Evolutionary conservation across 2,888 invertebrate species (phyloP), one percentile per base, ranked within the genome.

Genomic region (Drosophila atroscutellata): DNA sequence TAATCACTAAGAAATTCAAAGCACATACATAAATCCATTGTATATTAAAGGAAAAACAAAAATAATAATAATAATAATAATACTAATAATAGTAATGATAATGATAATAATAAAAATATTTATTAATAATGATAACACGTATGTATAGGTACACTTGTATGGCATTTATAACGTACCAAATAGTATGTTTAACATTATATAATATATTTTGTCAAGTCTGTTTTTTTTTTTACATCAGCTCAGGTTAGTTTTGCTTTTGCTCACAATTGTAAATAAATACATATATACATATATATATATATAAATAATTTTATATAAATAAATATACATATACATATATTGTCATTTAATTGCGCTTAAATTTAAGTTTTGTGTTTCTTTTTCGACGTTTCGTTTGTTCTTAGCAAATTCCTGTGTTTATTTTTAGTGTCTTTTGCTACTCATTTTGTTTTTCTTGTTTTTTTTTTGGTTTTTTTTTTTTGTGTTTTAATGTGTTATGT

Each of bases 171-270:
- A 60, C 57, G 51, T 68, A 67, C 68, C 52, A 50, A 50, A 57
- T 68, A 59, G 59, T 58, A 32, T 47, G 47, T 58, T 42, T 56
- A 57, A 73, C 52, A 67, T 70, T 70, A 67, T 65, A 71, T 64
- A 52, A 83, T 72, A 47, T 59, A 37, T 61, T 61, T 59, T 60
- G 58, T 80, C 60, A 88, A 86, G 89, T 88, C 89, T 86, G 86
- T 81, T 72, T 51, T 28, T 72, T 51, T 28, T 28, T 61, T 50
- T 47, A 24, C 47, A 42, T 87, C 73, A 81, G 84, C 81, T 65
- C 56, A 61, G 45, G 45, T 62, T 63, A 37, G 36, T 49, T 54
- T 42, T 28, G 18, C 26, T 52, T 37, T 52, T 50, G 59, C 52
- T 75, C 52, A 64, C 76, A 62, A 60, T 63, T 56, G 52, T 75